Percentiles rank a stretch among this genome's conserved stretches.
Conservation (phyloP, 2,113 vertebrate genomes). For the Boleophthalmus pectinirostris region DNA sequence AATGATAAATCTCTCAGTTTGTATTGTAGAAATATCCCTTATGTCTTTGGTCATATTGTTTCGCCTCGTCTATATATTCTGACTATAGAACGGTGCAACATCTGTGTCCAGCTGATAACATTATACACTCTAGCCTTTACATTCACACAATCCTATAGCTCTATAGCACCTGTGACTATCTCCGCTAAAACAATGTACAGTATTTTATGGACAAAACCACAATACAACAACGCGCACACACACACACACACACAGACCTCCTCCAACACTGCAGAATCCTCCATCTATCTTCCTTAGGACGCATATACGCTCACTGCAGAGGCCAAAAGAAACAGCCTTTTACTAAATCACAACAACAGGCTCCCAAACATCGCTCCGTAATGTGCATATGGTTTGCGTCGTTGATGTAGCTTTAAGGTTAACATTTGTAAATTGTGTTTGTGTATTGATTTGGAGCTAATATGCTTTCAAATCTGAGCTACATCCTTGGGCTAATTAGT, state of each 20-base stretch:
- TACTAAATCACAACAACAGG: not conserved
- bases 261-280: not conserved
- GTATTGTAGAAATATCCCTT: not conserved
- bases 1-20: not conserved
- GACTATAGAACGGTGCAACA: conserved; percentile 5
- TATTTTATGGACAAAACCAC: not conserved
- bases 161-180: not conserved
- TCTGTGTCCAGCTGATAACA: conserved; percentile 11
- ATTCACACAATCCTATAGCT: conserved; percentile 2
- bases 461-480: not conserved
- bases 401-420: not conserved
- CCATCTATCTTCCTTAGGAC: not conserved
- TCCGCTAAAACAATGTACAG: not conserved
- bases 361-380: not conserved
- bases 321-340: not conserved
- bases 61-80: not conserved
- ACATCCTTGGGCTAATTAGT: no score
- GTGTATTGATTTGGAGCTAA: not conserved
- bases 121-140: conserved; percentile 14
- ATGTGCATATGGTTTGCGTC: not conserved
- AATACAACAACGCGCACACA: no score
- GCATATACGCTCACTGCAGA: not conserved
- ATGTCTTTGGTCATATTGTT: not conserved
- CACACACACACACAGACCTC: not conserved
- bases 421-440: not conserved